phyloP scores from a whole-genome alignment of 2,888 invertebrate species.

The Metalampra italica region DNA sequence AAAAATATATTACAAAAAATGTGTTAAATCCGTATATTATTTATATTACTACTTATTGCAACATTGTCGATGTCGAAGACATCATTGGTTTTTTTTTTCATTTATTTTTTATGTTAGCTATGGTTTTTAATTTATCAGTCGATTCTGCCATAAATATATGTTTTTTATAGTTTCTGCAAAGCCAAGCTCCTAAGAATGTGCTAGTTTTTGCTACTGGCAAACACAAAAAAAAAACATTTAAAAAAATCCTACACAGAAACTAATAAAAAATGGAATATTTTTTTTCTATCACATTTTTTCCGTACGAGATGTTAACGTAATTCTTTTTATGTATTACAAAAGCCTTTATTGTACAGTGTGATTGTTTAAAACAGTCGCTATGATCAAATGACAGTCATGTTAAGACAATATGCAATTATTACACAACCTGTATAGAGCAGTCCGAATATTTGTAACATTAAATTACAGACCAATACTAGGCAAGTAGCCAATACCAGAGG shows the following conservation, averaged over 20 bases:
- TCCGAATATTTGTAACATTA: background rate
- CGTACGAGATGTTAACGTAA: constrained; percentile 13
- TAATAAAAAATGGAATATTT: constrained; percentile 68
- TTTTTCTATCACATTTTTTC: constrained; percentile 61
- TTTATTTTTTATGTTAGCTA: constrained; percentile 20
- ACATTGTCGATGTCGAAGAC: constrained; percentile 49
- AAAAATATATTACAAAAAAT: constrained; percentile 50
- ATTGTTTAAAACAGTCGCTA: background rate
- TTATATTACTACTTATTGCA: constrained; percentile 64
- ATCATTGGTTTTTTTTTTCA: constrained; percentile 33
- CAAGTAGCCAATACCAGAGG: too few species aligned
- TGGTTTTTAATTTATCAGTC: constrained; percentile 35
- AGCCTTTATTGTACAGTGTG: background rate
- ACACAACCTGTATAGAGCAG: background rate
- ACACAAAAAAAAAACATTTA: constrained; percentile 16
- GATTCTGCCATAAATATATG: constrained; percentile 27
- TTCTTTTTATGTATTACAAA: background rate
- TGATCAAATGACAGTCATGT: background rate
- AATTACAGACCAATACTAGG: too few species aligned
- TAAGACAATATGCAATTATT: background rate
- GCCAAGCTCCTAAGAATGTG: constrained; percentile 2
- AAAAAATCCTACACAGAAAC: constrained; percentile 40
- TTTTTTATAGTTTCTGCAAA: constrained; percentile 7
- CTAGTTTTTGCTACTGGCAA: constrained; percentile 14
- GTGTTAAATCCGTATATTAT: constrained; percentile 16